phyloP scores from a whole-genome alignment of 2,888 invertebrate species.

The Spisula solida region DNA sequence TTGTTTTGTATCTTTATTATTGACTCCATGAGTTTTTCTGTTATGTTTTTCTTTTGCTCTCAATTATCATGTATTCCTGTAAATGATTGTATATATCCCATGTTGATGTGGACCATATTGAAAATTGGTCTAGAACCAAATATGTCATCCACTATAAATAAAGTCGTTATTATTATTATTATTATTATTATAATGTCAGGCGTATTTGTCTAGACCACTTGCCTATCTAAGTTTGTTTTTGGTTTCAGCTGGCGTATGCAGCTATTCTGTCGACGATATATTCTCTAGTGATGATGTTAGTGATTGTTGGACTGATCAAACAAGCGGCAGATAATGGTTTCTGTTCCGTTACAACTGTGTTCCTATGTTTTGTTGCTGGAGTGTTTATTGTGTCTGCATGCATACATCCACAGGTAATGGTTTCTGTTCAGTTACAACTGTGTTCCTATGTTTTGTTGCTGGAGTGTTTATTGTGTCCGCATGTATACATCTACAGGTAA shows the following conservation, averaged over 20 bases:
- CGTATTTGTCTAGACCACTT: no score
- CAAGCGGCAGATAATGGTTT: constrained; percentile 98
- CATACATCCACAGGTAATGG: constrained; percentile 97
- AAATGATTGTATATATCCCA: no score
- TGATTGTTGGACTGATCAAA: constrained; percentile 98
- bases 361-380: constrained; percentile 96
- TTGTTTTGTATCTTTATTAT: no score
- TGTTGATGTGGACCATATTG: no score
- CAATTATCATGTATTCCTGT: no score
- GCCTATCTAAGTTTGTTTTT: not conserved
- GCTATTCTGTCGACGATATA: constrained; percentile 98
- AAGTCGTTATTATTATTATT: no score
- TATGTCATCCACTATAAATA: no score
- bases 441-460: constrained; percentile 97
- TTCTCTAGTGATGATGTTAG: constrained; percentile 99
- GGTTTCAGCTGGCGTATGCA: constrained; percentile 94
- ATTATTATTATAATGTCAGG: no score
- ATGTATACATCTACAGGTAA: constrained; percentile 96
- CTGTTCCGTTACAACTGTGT: constrained; percentile 98
- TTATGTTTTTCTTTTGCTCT: no score
- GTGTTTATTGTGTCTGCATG: constrained; percentile 98
- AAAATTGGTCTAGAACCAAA: no score
- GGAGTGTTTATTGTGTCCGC: constrained; percentile 98
- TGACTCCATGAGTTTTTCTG: no score
- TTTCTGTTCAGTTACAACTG: constrained; percentile 96